Evolutionary conservation across 2,113 vertebrate genomes (phyloP).

Genomic region (Callipepla californica): DNA sequence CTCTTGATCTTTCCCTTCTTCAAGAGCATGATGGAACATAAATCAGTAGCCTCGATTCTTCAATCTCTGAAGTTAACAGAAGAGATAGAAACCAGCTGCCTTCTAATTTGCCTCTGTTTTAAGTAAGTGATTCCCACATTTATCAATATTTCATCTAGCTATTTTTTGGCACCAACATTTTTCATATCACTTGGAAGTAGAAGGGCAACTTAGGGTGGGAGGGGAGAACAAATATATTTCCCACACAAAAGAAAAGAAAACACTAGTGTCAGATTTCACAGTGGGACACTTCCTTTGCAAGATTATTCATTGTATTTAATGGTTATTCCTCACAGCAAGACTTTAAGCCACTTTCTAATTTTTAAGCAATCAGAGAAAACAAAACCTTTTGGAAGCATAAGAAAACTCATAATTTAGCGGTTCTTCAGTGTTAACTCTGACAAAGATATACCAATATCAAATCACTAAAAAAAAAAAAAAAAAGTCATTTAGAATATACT

Average conservation of each 20-base stretch:
- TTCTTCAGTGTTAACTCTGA: background rate
- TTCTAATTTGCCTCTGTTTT: constrained; percentile 56
- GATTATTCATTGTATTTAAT: background rate
- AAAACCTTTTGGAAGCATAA: background rate
- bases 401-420: background rate
- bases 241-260: background rate
- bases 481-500: background rate
- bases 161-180: constrained; percentile 48
- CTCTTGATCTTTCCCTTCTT: background rate
- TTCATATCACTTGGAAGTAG: constrained; percentile 21
- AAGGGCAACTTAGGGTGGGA: background rate
- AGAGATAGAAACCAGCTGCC: constrained; percentile 61
- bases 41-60: constrained; percentile 26
- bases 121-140: constrained; percentile 59
- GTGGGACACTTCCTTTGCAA: background rate
- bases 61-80: background rate
- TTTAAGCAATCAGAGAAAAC: background rate
- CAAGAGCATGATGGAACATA: constrained; percentile 4
- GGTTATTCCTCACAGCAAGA: fast-evolving
- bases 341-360: background rate
- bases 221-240: background rate
- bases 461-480: background rate
- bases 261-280: background rate
- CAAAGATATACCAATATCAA: background rate
- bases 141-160: constrained; percentile 63